Evolutionary conservation across 2,888 invertebrate species (phyloP), one percentile per base, ranked within the genome.

Genomic region (Nomada flava): DNA sequence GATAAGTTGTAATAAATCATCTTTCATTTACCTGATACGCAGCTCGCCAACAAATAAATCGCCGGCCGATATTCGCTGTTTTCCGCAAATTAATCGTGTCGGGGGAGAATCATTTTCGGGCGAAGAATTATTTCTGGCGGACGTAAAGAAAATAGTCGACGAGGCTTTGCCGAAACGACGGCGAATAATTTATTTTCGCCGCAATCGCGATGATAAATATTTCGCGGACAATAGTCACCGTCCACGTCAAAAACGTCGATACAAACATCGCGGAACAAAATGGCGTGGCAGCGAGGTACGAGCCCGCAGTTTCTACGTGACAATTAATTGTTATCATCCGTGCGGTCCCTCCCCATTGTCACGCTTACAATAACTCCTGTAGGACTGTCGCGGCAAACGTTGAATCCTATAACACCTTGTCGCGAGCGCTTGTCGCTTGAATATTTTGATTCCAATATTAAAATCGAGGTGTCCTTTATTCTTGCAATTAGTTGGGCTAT

Each of bases 271-370:
- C 42, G 20, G 68, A 42, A 73, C 72, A 73, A 79, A 73, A 73
- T 68, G 42, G 26, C 52, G 65, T 53, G 50, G 75, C 70, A 29
- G n/a, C 80, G 69, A 74, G 81, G 74, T 74, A 80, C 81, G 80
- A 55, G 70, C 13, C 42, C 64, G 75, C 50, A 71, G 42, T 52
- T 65, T 70, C 74, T 62, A 36, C 73, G 47, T 26, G 65, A 82
- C 81, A 81, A 82, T 75, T 79, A 80, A 82, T 82, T 80, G 82
- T 80, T 81, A 81, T 81, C 79, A 69, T 68, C 65, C 72, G 42
- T 59, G 62, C 52, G 78, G 62, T 72, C 76, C 70, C 70, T 71
- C 53, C 20, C 79, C 50, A 79, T 79, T 79, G 81, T 78, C 72
- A 62, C 70, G 57, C 47, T 65, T 36, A 59, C 79, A 79, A 70